These are phyloP conservation scores for Acrocyrtus sp. DNA, from an alignment of 2,888 invertebrate genomes.

Conservation along the genomic window DNA sequence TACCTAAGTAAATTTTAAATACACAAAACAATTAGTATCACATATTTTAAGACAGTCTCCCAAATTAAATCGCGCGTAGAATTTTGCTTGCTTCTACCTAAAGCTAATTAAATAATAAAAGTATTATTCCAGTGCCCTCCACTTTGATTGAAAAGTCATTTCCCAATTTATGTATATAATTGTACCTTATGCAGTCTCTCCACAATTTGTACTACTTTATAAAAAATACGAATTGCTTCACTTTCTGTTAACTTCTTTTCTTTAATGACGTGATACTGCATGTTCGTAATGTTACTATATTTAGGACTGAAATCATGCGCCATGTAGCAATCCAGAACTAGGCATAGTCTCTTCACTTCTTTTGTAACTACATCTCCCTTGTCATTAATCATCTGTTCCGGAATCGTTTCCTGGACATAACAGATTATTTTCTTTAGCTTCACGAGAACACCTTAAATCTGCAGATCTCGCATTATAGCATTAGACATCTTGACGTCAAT, in stretches of 20 bases:
- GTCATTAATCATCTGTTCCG: slow-evolving; percentile 72
- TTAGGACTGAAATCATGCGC: slow-evolving; percentile 74
- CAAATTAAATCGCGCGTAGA: too few relatives aligned
- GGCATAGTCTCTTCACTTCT: slow-evolving; percentile 73
- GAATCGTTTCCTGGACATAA: slow-evolving; percentile 73
- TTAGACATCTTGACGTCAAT: too few relatives aligned
- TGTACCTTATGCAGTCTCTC: slow-evolving; percentile 79
- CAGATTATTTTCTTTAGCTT: neutral
- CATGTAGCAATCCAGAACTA: slow-evolving; percentile 79
- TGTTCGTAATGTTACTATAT: slow-evolving; percentile 73
- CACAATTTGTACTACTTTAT: slow-evolving; percentile 79
- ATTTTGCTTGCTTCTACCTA: too few relatives aligned
- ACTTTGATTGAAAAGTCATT: too few relatives aligned
- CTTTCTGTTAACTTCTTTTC: slow-evolving; percentile 79
- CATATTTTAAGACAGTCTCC: too few relatives aligned
- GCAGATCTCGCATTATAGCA: neutral
- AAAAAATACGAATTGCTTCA: slow-evolving; percentile 79
- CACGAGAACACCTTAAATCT: too few relatives aligned
- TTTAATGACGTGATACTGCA: slow-evolving; percentile 81
- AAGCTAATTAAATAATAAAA: too few relatives aligned
- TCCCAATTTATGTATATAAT: too few relatives aligned
- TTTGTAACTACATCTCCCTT: slow-evolving; percentile 70
- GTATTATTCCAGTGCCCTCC: too few relatives aligned
- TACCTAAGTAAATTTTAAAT: slow-evolving; percentile 67
- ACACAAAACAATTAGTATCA: too few relatives aligned